These are phyloP conservation scores for Globodera rostochiensis DNA, from an alignment of 1,140 invertebrate species.

Conservation along the genomic window DNA sequence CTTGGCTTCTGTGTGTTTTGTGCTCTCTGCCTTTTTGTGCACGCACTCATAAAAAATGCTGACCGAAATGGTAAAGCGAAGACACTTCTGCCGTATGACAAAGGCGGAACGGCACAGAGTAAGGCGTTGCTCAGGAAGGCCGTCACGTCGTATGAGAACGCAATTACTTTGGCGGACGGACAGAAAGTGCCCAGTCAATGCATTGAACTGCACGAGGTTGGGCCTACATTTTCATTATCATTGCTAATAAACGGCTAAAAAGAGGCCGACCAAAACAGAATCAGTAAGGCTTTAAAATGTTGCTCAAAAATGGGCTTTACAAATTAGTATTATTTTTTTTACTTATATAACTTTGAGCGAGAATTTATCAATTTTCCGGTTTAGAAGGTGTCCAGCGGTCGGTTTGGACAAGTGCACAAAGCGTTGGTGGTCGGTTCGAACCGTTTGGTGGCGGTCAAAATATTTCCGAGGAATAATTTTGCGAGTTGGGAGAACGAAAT, in stretches of 20 bases:
- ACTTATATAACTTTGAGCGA: too few species aligned
- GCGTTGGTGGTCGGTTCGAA: conserved; percentile 73
- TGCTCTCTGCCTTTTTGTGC: conserved; percentile 19
- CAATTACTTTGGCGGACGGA: conserved; percentile 25
- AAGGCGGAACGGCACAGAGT: not conserved
- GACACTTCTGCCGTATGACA: conserved; percentile 2
- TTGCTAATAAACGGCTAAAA: not conserved
- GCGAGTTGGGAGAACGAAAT: conserved; percentile 66
- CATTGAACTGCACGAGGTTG: conserved; percentile 17
- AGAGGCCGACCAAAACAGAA: not conserved
- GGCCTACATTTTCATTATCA: too few species aligned
- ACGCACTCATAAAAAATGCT: conserved; percentile 6
- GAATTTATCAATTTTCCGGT: not conserved
- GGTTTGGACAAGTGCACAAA: conserved; percentile 93
- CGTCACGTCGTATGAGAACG: not conserved
- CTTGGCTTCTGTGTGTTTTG: conserved; percentile 22
- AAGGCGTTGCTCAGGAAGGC: conserved; percentile 9
- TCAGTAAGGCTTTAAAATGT: too few species aligned
- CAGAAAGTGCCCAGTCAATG: conserved; percentile 20
- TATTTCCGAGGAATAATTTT: conserved; percentile 75
- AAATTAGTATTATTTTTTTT: too few species aligned
- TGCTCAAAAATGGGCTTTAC: too few species aligned
- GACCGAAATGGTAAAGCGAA: conserved; percentile 1
- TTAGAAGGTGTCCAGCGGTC: conserved; percentile 73
- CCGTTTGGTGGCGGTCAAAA: conserved; percentile 77